Percentiles rank a stretch among this genome's conserved stretches.
Conservation (phyloP, 2,888 invertebrate genomes). For the Unio pictorum region DNA sequence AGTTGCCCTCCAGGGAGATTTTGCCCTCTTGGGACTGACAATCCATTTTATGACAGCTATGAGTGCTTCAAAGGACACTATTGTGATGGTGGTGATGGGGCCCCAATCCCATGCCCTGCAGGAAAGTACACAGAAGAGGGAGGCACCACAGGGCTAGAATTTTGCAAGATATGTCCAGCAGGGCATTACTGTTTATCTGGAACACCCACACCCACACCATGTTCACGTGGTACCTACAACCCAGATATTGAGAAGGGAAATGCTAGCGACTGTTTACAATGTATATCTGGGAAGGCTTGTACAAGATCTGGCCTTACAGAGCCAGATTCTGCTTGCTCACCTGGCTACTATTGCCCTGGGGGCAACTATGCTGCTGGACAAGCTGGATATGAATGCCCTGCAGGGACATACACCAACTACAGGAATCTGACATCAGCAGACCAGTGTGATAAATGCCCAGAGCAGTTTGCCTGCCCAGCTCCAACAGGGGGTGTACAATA, state of each 20-base stretch:
- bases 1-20: constrained; percentile 62
- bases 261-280: constrained; percentile 47
- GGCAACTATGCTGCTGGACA: constrained; percentile 62
- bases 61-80: constrained; percentile 65
- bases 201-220: constrained; percentile 53
- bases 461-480: constrained; percentile 53
- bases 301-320: constrained; percentile 54
- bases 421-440: constrained; percentile 61
- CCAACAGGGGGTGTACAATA: constrained; percentile 67
- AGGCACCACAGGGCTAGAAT: constrained; percentile 48
- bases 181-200: constrained; percentile 52
- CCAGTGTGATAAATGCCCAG: constrained; percentile 61
- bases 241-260: constrained; percentile 38
- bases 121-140: constrained; percentile 66
- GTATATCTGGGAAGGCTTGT: constrained; percentile 63
- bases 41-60: constrained; percentile 53
- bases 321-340: constrained; percentile 62
- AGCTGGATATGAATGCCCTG: constrained; percentile 64
- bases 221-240: constrained; percentile 64
- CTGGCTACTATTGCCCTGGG: constrained; percentile 68
- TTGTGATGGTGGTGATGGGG: constrained; percentile 49
- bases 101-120: constrained; percentile 56
- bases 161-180: constrained; percentile 55
- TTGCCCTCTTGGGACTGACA: constrained; percentile 61
- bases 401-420: constrained; percentile 64